phyloP scores from a whole-genome alignment of 2,797 vertebrate species.

The Gymnothorax javanicus region DNA sequence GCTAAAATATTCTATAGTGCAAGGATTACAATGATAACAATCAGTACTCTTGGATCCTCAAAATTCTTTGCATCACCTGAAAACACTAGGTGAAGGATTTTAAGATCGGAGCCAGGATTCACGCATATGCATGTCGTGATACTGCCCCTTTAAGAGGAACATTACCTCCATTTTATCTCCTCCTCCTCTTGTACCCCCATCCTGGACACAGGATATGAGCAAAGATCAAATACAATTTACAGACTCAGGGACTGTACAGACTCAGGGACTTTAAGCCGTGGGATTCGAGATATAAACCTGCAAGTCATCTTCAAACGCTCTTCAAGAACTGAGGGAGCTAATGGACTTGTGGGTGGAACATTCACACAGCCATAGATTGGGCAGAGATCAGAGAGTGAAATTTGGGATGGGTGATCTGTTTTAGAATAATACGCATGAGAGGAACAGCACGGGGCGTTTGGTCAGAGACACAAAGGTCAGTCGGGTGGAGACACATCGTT shows the following conservation, averaged over 20 bases:
- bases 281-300: not conserved
- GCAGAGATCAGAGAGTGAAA: not conserved
- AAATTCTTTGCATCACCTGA: too few relatives aligned
- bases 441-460: not conserved
- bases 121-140: not conserved
- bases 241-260: too few relatives aligned
- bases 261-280: too few relatives aligned
- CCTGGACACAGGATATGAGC: not conserved
- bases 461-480: not conserved
- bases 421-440: not conserved
- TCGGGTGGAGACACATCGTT: not conserved
- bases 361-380: not conserved
- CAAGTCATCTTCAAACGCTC: not conserved
- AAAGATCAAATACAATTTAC: not conserved
- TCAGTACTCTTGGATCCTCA: too few relatives aligned
- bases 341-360: not conserved
- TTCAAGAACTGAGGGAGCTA: not conserved
- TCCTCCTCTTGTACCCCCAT: not conserved
- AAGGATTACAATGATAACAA: too few relatives aligned
- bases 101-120: too few relatives aligned
- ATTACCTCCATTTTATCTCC: not conserved
- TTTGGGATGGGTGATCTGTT: not conserved
- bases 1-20: too few relatives aligned
- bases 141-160: not conserved
- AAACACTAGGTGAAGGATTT: too few relatives aligned